Evolutionary conservation across 2,797 vertebrate genomes (phyloP).

Genomic region (Tapirus indicus): DNA sequence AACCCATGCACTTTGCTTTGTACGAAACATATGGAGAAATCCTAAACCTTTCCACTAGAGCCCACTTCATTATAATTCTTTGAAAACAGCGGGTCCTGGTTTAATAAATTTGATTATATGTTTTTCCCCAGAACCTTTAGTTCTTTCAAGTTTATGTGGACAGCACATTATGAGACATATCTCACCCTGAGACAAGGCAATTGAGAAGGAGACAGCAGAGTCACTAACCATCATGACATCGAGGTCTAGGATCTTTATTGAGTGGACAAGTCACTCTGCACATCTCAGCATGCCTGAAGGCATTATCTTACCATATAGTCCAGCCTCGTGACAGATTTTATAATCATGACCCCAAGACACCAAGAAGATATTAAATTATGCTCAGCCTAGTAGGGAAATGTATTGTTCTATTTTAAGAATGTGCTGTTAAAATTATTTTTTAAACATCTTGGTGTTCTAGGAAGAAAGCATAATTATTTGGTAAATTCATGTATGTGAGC

Average conservation of each 20-base stretch:
- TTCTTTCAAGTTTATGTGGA: not conserved
- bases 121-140: not conserved
- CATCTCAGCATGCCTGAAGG: not conserved
- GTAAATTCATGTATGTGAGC: not conserved
- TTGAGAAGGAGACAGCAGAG: not conserved
- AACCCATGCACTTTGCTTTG: not conserved
- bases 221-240: not conserved
- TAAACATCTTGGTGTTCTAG: not conserved
- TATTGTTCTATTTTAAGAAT: constrained; percentile 30
- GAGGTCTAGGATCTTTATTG: not conserved
- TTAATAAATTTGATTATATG: not conserved
- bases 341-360: not conserved
- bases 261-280: not conserved
- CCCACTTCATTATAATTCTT: not conserved
- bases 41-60: not conserved
- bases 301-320: not conserved
- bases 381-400: not conserved
- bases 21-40: not conserved
- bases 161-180: not conserved
- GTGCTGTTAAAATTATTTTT: not conserved
- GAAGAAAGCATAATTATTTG: not conserved
- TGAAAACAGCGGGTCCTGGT: not conserved
- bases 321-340: not conserved
- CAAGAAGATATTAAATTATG: not conserved
- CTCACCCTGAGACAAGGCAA: not conserved